phyloP scores from a whole-genome alignment of 1,140 invertebrate genomes.

The Myzus persicae region DNA sequence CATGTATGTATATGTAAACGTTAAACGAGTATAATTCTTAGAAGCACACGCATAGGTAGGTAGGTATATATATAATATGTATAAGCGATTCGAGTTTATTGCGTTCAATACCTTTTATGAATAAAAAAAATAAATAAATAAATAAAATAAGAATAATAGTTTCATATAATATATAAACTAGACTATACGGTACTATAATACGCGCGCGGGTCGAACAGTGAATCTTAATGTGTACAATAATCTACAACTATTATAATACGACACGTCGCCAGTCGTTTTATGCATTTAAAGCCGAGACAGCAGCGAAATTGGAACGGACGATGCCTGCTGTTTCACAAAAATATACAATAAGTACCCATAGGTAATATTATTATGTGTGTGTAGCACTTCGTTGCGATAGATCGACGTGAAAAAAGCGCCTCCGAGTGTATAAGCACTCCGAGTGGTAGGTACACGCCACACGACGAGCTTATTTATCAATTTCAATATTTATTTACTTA shows the following conservation, averaged over 20 bases:
- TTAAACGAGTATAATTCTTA: slow-evolving; percentile 38
- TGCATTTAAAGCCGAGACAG: not conserved
- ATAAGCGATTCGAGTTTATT: slow-evolving; percentile 46
- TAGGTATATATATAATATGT: not conserved
- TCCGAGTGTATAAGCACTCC: no score
- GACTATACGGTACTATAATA: not conserved
- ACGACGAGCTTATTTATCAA: not conserved
- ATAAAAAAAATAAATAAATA: slow-evolving; percentile 33
- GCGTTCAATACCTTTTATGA: slow-evolving; percentile 32
- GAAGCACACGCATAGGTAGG: not conserved
- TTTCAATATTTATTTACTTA: not conserved
- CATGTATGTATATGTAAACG: not conserved
- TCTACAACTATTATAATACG: not conserved
- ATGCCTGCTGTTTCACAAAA: not conserved
- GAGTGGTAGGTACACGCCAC: no score
- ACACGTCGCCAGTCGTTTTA: not conserved
- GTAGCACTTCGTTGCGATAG: not conserved
- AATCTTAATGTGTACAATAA: not conserved
- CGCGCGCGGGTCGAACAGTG: not conserved
- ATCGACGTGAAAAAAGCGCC: no score
- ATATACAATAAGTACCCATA: not conserved
- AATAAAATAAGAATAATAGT: slow-evolving; percentile 32
- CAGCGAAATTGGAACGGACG: not conserved
- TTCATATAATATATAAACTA: slow-evolving; percentile 25
- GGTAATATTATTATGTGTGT: not conserved